These are phyloP conservation scores for Lagenorhynchus albirostris DNA, from an alignment of 2,113 vertebrate species.

Conservation along the genomic window DNA sequence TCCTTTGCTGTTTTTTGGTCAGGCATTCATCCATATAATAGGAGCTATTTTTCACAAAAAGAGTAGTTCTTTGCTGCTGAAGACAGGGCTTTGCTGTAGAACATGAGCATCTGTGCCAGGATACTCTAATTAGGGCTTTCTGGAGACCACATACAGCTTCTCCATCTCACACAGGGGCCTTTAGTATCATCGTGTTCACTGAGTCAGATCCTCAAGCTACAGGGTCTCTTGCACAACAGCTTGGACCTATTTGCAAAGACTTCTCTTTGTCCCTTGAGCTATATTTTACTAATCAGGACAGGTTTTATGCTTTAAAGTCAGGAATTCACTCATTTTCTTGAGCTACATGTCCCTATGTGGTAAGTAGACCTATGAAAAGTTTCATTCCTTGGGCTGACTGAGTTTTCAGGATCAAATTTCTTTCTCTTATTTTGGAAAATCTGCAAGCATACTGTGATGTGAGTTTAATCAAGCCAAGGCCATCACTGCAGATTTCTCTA, in stretches of 20 bases:
- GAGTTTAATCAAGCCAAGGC: background rate
- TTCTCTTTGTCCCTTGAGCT: background rate
- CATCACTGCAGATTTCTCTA: background rate
- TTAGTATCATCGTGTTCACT: background rate
- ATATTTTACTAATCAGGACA: background rate
- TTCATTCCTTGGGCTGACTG: background rate
- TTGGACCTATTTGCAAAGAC: background rate
- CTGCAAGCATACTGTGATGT: background rate
- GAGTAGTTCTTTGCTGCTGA: background rate
- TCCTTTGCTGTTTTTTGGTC: background rate
- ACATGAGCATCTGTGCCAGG: background rate
- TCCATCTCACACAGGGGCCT: background rate
- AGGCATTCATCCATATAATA: background rate
- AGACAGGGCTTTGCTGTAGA: background rate
- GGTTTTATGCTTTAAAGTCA: background rate
- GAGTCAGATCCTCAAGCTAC: background rate
- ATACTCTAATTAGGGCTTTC: background rate
- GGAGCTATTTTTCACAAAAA: background rate
- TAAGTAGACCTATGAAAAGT: background rate
- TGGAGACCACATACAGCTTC: background rate
- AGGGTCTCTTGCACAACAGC: background rate
- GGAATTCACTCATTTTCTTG: background rate
- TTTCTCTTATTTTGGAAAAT: background rate
- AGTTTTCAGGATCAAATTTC: background rate
- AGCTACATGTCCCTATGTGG: background rate